Conservation (phyloP, 2,797 vertebrate genomes). For the Kryptopterus vitreolus region DNA sequence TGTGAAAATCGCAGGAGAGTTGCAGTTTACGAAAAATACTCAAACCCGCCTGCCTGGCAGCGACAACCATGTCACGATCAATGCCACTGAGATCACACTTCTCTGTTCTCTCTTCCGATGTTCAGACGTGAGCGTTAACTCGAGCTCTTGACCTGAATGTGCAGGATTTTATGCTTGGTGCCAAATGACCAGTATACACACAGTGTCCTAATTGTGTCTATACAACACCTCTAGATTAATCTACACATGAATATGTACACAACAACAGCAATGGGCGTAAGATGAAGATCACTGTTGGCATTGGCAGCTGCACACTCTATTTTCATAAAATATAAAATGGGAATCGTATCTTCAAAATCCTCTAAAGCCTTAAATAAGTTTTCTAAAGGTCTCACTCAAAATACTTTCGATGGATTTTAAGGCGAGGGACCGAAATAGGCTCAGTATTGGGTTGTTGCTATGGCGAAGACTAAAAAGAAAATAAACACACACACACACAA, state of each 20-base stretch:
- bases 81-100: neutral
- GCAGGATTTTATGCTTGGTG: neutral
- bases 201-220: neutral
- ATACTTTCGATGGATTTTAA: neutral
- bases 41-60: neutral
- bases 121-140: neutral
- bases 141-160: neutral
- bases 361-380: neutral
- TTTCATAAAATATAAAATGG: neutral
- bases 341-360: neutral
- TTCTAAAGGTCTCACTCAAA: conserved; percentile 14
- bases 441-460: conserved; percentile 53
- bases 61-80: neutral
- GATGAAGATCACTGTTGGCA: neutral
- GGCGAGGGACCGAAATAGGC: conserved; percentile 43
- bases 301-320: neutral
- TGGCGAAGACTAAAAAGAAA: conserved; percentile 47
- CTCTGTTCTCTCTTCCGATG: too few relatives aligned
- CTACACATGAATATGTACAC: neutral
- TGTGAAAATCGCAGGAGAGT: neutral
- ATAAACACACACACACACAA: conserved; percentile 33
- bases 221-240: neutral
- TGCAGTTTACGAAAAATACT: neutral
- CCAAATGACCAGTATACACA: neutral
- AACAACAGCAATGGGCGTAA: neutral